A percentile compares a stretch with the other conserved stretches of the same genome.
phyloP scores from a whole-genome alignment of 2,797 vertebrate genomes.

The Acanthis flammea region DNA sequence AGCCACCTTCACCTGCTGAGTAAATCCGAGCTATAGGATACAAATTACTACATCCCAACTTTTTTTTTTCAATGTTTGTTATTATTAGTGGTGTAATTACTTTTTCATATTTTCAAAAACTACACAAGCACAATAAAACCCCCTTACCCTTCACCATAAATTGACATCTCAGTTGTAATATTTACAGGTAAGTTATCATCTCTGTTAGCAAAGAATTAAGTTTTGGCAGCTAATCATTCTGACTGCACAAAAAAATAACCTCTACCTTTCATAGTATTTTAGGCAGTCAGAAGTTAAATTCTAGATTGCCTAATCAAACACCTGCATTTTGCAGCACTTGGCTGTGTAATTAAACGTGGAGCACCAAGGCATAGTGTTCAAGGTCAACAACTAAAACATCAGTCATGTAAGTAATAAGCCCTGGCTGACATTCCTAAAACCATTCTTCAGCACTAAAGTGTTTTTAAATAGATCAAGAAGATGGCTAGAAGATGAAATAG shows the following conservation, averaged over 20 bases:
- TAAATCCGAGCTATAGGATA: neutral
- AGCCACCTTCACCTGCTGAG: neutral
- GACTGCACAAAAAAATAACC: neutral
- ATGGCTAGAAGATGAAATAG: neutral
- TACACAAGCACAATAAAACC: neutral
- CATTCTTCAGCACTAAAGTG: neutral
- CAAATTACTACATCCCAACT: neutral
- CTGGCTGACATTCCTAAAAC: slow-evolving; percentile 13
- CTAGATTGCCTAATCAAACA: slow-evolving; percentile 43
- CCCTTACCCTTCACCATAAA: neutral
- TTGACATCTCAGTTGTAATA: neutral
- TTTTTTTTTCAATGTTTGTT: neutral
- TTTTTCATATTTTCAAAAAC: neutral
- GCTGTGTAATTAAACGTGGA: slow-evolving; percentile 42
- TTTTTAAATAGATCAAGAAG: slow-evolving; percentile 24
- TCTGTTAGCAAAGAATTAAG: neutral
- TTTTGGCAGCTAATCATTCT: neutral
- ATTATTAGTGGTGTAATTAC: neutral
- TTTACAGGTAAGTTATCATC: neutral
- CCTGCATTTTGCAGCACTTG: slow-evolving; percentile 19
- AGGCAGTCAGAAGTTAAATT: slow-evolving; percentile 9
- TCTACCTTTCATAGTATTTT: neutral
- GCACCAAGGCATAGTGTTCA: neutral
- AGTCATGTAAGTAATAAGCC: slow-evolving; percentile 42
- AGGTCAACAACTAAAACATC: slow-evolving; percentile 44